Conservation (phyloP, 2,797 vertebrate species). For the Clarias pachynema region DNA sequence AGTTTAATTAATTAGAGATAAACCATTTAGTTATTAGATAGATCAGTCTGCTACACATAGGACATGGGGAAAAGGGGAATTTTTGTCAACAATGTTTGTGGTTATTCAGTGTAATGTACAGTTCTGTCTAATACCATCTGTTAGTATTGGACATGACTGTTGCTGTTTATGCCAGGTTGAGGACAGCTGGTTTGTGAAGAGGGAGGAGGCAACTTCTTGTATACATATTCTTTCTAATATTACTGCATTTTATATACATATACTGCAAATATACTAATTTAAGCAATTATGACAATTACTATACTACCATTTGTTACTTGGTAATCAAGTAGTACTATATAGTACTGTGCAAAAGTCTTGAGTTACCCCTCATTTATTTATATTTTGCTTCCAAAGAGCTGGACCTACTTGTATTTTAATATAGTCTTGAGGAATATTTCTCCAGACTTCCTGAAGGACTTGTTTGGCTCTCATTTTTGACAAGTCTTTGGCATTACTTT, state of each 20-base stretch:
- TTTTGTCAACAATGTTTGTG: not conserved
- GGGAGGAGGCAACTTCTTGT: not conserved
- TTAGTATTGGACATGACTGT: not conserved
- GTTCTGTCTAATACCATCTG: not conserved
- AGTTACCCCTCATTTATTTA: no score
- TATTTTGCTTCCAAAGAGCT: no score
- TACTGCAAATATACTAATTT: not conserved
- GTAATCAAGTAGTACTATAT: no score
- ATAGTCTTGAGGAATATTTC: no score
- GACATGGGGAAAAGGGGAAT: slow-evolving; percentile 51
- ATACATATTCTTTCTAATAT: slow-evolving; percentile 4
- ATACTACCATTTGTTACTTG: no score
- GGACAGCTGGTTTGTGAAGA: not conserved
- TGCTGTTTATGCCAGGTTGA: not conserved
- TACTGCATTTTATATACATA: not conserved
- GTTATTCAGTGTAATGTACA: not conserved
- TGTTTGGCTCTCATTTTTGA: no score
- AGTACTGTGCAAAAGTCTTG: no score
- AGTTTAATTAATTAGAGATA: not conserved
- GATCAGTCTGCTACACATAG: slow-evolving; percentile 55
- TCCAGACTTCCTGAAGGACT: no score
- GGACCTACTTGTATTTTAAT: no score
- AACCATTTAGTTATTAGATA: slow-evolving; percentile 60
- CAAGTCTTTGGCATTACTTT: no score
- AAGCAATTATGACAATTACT: not conserved